Percentiles rank a stretch among this genome's conserved stretches.
These are phyloP conservation scores for Pachliopta kotzebuea DNA, from an alignment of 2,888 invertebrate species.

Conservation along the genomic window DNA sequence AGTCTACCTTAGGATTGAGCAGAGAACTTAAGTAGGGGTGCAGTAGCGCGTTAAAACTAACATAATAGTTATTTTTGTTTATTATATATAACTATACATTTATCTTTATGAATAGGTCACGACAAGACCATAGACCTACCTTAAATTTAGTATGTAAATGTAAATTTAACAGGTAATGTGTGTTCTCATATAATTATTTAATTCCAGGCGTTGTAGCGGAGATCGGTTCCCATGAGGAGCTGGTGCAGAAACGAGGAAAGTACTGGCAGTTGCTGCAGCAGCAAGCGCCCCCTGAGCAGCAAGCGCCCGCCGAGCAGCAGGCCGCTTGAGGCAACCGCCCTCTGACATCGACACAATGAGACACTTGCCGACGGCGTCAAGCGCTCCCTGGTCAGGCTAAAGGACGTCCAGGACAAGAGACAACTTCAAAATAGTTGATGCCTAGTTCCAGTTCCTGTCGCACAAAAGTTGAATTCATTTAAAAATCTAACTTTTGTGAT, in stretches of 20 bases:
- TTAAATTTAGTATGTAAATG: no score
- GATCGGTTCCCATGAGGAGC: constrained; percentile 61
- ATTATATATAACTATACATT: no score
- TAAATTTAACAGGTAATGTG: no score
- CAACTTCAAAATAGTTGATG: background rate
- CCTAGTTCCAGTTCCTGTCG: background rate
- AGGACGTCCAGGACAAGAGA: background rate
- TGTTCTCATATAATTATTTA: background rate
- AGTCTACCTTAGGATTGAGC: no score
- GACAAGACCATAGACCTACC: no score
- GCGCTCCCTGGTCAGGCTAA: background rate
- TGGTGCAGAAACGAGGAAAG: constrained; percentile 54
- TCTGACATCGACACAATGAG: background rate
- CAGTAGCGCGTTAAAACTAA: no score
- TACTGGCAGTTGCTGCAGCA: constrained; percentile 64
- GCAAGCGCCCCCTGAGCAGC: constrained; percentile 46
- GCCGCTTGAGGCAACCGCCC: background rate
- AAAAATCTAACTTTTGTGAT: constrained; percentile 13
- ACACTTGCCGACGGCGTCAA: background rate
- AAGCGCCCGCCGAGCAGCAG: constrained; percentile 19
- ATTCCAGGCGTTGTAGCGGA: constrained; percentile 62
- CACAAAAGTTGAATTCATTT: background rate
- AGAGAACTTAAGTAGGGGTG: no score
- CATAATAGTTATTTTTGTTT: no score
- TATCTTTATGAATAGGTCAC: no score